phyloP scores from a whole-genome alignment of 92 coral and sea anemone species.

The Diadumene lineata region DNA sequence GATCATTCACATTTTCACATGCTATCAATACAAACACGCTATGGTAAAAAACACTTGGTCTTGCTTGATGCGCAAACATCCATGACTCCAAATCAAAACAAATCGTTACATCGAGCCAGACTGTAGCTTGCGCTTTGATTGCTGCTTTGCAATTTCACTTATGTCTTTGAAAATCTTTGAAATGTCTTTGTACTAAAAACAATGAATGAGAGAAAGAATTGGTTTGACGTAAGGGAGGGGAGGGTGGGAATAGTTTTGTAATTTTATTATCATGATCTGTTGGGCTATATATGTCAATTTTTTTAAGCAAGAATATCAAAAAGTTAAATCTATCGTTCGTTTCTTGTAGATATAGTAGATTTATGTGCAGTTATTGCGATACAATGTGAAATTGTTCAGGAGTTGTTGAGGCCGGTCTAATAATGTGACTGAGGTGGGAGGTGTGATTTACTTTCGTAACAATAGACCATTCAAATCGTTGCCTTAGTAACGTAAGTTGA shows the following conservation, averaged over 20 bases:
- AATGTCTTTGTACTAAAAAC: not conserved
- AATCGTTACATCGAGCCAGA: not conserved
- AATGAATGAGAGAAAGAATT: not conserved
- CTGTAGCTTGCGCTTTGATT: not conserved
- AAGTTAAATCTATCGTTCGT: not conserved
- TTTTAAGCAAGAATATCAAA: too few species aligned
- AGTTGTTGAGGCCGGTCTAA: not conserved
- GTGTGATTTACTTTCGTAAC: not conserved
- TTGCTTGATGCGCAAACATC: not conserved
- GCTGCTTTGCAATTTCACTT: not conserved
- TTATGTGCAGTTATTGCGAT: not conserved
- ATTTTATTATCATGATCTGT: not conserved
- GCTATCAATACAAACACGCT: too few species aligned
- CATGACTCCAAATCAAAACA: not conserved
- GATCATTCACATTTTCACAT: too few species aligned
- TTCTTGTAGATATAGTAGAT: not conserved
- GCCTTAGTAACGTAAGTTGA: not conserved
- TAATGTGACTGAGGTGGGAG: not conserved
- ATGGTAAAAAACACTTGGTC: too few species aligned
- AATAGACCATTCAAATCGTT: not conserved
- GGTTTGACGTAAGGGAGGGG: not conserved
- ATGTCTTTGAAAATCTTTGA: not conserved
- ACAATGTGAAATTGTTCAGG: not conserved
- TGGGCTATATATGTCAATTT: not conserved
- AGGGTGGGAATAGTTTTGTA: not conserved